Evolutionary conservation across 2,113 vertebrate genomes (phyloP).

Genomic region (Mormyrus iriodes): DNA sequence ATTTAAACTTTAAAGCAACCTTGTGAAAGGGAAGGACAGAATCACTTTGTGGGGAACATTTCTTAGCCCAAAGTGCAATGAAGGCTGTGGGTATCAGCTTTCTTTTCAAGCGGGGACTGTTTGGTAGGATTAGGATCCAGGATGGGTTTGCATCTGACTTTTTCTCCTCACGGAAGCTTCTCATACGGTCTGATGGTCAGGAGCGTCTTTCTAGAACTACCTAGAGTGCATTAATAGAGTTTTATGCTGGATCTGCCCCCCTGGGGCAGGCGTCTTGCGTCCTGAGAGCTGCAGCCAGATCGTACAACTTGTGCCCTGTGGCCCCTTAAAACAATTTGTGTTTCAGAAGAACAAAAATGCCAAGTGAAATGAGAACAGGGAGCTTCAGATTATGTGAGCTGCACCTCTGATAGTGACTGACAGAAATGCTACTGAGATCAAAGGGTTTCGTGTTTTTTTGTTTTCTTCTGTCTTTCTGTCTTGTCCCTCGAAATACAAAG

Average conservation of each 20-base stretch:
- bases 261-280: background rate
- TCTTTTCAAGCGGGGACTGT: background rate
- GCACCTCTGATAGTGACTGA: background rate
- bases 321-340: background rate
- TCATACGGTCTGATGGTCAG: background rate
- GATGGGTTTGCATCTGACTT: background rate
- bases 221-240: background rate
- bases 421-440: background rate
- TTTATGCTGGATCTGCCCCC: background rate
- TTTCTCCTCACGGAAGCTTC: background rate
- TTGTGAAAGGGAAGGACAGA: background rate
- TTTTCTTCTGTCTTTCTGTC: background rate
- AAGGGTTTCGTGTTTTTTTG: background rate
- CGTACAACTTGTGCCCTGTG: background rate
- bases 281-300: background rate
- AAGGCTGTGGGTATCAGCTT: background rate
- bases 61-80: background rate
- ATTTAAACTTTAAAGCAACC: conserved; percentile 15
- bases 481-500: background rate
- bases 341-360: background rate
- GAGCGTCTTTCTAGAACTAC: background rate
- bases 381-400: background rate
- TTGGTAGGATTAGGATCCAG: background rate
- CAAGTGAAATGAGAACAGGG: background rate
- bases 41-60: background rate